Percentiles rank a stretch among this genome's conserved stretches.
Conservation (phyloP, 2,113 vertebrate genomes). For the Eudyptes chrysolophus region DNA sequence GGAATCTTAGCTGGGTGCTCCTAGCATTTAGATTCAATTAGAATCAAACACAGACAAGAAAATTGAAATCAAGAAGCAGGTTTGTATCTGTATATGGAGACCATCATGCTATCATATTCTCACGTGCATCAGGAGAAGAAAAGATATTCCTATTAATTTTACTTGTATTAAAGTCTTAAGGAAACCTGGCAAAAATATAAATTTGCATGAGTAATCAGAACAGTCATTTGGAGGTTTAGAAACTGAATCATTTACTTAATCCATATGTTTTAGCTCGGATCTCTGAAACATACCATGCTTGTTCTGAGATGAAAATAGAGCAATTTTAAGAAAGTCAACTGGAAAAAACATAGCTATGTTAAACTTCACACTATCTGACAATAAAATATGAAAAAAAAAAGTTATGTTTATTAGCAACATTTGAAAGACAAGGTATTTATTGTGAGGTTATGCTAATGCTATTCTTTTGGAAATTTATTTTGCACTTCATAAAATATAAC, state of each 20-base stretch:
- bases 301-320: not conserved
- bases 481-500: not conserved
- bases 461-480: not conserved
- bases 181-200: constrained; percentile 47
- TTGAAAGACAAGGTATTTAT: not conserved
- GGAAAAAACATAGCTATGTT: not conserved
- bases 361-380: not conserved
- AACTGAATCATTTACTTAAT: constrained; percentile 44
- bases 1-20: constrained; percentile 39
- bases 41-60: not conserved
- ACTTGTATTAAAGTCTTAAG: not conserved
- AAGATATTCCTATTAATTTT: constrained; percentile 21
- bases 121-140: constrained; percentile 8
- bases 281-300: not conserved
- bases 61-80: constrained; percentile 51
- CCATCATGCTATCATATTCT: not conserved
- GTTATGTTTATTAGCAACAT: not conserved
- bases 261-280: constrained; percentile 17
- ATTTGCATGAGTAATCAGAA: constrained; percentile 54
- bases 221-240: constrained; percentile 49
- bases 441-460: not conserved
- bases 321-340: not conserved
- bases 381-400: not conserved
- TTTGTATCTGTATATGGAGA: not conserved
- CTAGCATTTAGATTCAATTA: constrained; percentile 19